phyloP scores from a whole-genome alignment of 2,113 vertebrate genomes.

The Erpornis zantholeuca region DNA sequence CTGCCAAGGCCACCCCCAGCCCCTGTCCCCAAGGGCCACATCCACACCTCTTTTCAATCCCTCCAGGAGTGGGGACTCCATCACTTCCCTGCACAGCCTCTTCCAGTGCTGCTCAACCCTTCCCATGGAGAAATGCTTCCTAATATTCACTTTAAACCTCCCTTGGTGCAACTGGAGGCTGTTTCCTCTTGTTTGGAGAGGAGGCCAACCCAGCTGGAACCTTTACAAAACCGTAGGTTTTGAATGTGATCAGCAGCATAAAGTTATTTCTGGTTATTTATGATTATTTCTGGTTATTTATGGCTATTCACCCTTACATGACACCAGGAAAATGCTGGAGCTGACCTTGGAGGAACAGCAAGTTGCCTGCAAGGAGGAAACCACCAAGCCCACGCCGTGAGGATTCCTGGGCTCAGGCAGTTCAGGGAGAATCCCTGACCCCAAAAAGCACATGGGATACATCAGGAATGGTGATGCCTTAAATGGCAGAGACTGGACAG shows the following conservation, averaged over 20 bases:
- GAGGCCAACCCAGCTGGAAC: background rate
- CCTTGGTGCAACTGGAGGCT: background rate
- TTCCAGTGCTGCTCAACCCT: rapidly evolving
- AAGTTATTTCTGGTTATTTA: background rate
- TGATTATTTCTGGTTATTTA: background rate
- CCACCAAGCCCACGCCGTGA: rapidly evolving
- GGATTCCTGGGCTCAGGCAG: rapidly evolving
- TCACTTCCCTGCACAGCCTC: background rate
- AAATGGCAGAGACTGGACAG: no score
- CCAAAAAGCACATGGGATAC: rapidly evolving
- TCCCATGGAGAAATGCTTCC: background rate
- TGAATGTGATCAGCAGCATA: background rate
- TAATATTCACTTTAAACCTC: background rate
- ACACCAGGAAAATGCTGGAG: rapidly evolving
- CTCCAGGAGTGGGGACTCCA: background rate
- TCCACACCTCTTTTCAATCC: no score
- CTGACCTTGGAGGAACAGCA: background rate
- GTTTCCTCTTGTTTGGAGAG: background rate
- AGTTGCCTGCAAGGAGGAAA: background rate
- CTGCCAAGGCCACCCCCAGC: background rate
- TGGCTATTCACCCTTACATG: background rate
- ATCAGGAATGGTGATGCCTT: background rate
- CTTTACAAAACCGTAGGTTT: background rate
- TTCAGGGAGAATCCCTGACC: background rate
- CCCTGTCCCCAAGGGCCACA: background rate